Conservation (phyloP, 2,888 invertebrate species). For the Phyllotreta cruciferae region DNA sequence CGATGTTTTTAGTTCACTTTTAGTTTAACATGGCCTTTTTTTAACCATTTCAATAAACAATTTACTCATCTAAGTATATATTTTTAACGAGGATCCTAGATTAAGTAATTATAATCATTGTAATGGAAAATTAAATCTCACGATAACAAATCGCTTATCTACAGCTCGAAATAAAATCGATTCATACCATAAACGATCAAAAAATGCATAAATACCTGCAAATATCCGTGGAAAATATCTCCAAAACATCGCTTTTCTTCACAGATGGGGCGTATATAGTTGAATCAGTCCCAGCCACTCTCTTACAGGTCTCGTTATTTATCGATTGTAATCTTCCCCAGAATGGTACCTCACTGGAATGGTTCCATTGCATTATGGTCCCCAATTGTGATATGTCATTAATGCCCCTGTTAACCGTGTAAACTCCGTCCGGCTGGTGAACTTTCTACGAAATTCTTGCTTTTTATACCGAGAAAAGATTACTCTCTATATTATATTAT, state of each 20-base stretch:
- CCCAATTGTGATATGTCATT: constrained; percentile 61
- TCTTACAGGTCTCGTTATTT: constrained; percentile 58
- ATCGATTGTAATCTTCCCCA: constrained; percentile 58
- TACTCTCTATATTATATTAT: too few species aligned
- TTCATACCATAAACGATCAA: too few species aligned
- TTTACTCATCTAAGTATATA: too few species aligned
- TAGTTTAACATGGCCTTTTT: too few species aligned
- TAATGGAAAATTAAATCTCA: not conserved
- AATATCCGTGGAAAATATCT: constrained; percentile 70
- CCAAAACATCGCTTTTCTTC: constrained; percentile 60
- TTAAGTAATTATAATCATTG: too few species aligned
- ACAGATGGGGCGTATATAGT: constrained; percentile 71
- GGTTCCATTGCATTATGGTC: constrained; percentile 62
- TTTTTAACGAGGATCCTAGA: too few species aligned
- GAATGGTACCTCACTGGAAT: constrained; percentile 50
- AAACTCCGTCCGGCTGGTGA: constrained; percentile 63
- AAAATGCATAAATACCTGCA: constrained; percentile 64
- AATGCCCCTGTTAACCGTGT: constrained; percentile 63
- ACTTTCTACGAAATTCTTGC: constrained; percentile 39
- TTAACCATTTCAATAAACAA: too few species aligned
- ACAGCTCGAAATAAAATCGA: constrained; percentile 1
- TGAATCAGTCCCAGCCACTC: constrained; percentile 64
- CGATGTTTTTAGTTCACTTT: too few species aligned
- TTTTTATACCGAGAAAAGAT: not conserved
- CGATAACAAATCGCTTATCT: not conserved